Base-by-base conservation (phyloP, 2,797 vertebrate genomes). In the Acipenser ruthenus region DNA sequence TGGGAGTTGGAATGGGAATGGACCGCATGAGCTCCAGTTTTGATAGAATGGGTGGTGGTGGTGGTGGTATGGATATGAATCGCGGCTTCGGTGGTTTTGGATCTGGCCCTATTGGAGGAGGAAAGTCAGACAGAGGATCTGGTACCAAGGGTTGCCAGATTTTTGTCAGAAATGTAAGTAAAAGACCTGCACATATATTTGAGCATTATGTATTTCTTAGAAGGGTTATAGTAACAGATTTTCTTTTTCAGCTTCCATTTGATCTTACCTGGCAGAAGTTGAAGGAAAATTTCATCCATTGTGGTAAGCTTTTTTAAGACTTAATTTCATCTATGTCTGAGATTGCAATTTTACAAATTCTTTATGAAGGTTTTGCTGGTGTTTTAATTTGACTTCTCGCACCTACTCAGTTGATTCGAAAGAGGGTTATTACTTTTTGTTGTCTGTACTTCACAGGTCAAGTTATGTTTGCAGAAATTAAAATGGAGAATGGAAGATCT, bases 241-340 rank as follows among this genome's bases (percentile, higher is more conserved):
- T 69, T 74, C 50, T 84, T 77, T 91, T 90, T 60, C 88, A 98
- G 97, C 93, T 99, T 68, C 93, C 96, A 68, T 99, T 98, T 84
- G 96, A 99, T 75, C 89, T 99, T 75, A 96, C 93, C 70, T 99
- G 97, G 97, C 97, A 98, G 85, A 99, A 98, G 80, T 86, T 99
- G 72, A 99, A 99, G 79, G 96, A 99, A 78, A 96, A 96, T 81
- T 99, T 99, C 88, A 92, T 92, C 85, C 91, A 93, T 11, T 99
- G 96, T 70, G 97, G 96, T 99, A 91, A 68, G 95, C 74, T 10
- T 77, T 77, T 58, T 62, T 48, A 62, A 52, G 67, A 52, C 70
- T 63, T 64, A 69, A 49, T 59, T 74, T 74, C 37, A 50, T 48
- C 49, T 12, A 8, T n/a, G 47, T 0, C 10, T 58, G 2, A 7